Percentiles rank a stretch among this genome's conserved stretches.
phyloP scores from a whole-genome alignment of 1,140 invertebrate species.

The Onthophagus taurus region DNA sequence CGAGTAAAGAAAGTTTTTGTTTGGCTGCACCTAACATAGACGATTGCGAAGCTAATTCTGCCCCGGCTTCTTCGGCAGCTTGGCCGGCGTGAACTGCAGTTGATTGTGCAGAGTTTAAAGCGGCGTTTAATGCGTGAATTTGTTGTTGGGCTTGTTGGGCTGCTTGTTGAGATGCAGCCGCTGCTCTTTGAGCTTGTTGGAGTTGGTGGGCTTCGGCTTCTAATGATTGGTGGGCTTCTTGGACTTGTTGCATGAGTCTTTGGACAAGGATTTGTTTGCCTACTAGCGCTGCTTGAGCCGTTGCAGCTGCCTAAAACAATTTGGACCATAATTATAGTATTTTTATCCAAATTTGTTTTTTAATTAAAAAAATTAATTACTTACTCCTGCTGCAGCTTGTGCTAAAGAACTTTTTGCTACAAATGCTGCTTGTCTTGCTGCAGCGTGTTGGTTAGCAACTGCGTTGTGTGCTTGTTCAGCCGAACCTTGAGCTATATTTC shows the following conservation, averaged over 20 bases:
- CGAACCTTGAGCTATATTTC: constrained; percentile 7
- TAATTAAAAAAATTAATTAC: background rate
- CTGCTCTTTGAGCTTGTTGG: constrained; percentile 1
- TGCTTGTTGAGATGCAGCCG: background rate
- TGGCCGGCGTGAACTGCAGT: constrained; percentile 2
- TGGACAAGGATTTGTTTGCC: constrained; percentile 9
- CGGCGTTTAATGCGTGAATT: constrained; percentile 2
- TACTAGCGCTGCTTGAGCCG: constrained; percentile 9
- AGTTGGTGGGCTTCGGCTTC: constrained; percentile 6
- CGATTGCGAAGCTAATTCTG: constrained; percentile 5
- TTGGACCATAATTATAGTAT: background rate
- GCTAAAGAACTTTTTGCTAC: constrained; percentile 7
- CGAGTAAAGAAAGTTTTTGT: background rate
- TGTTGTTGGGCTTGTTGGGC: constrained; percentile 6
- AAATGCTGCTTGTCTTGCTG: constrained; percentile 10
- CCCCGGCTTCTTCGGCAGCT: constrained; percentile 6
- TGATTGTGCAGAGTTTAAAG: constrained; percentile 6
- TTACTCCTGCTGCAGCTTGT: constrained; percentile 10
- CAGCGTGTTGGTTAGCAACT: constrained; percentile 7
- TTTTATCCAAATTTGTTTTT: background rate
- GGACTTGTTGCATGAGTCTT: constrained; percentile 3
- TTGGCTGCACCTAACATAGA: constrained; percentile 10
- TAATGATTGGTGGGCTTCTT: constrained; percentile 9
- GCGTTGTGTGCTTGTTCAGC: constrained; percentile 9
- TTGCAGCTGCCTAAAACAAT: constrained; percentile 1